Percentiles rank a stretch among this genome's conserved stretches.
These are phyloP conservation scores for Melinopterus prodromus DNA, from an alignment of 2,888 invertebrate genomes.

Conservation along the genomic window DNA sequence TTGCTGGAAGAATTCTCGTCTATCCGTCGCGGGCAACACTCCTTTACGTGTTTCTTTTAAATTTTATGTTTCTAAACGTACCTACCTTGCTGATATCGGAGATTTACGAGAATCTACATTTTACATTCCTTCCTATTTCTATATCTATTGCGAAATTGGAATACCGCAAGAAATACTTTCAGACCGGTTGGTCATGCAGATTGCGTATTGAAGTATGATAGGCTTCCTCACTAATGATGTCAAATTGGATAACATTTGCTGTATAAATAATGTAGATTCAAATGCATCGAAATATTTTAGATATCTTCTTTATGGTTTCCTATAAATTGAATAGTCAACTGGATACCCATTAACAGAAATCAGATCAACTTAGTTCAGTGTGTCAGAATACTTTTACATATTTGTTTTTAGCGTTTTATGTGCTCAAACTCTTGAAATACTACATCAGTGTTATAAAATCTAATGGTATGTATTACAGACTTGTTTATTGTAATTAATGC, in stretches of 20 bases:
- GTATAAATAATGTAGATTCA: too few species aligned
- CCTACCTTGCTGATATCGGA: not conserved
- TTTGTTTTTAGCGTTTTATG: too few species aligned
- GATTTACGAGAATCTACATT: not conserved
- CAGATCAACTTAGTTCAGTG: not conserved
- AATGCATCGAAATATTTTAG: not conserved
- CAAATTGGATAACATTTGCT: not conserved
- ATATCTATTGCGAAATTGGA: not conserved
- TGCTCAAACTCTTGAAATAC: not conserved
- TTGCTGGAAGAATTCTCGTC: not conserved
- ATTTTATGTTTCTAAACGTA: not conserved
- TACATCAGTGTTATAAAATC: not conserved
- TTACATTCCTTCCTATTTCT: not conserved
- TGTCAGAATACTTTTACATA: not conserved
- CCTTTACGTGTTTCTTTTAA: not conserved
- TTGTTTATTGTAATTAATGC: not conserved
- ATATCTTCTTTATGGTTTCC: not conserved
- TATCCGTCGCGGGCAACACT: not conserved
- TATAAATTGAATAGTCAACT: not conserved
- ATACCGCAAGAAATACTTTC: not conserved
- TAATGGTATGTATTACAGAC: not conserved
- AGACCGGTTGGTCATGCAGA: not conserved
- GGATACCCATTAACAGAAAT: not conserved
- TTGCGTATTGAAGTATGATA: not conserved
- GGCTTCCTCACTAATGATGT: not conserved